Evolutionary conservation across 2,113 vertebrate genomes (phyloP).

Genomic region (Stomatorhinus ivindoensis): DNA sequence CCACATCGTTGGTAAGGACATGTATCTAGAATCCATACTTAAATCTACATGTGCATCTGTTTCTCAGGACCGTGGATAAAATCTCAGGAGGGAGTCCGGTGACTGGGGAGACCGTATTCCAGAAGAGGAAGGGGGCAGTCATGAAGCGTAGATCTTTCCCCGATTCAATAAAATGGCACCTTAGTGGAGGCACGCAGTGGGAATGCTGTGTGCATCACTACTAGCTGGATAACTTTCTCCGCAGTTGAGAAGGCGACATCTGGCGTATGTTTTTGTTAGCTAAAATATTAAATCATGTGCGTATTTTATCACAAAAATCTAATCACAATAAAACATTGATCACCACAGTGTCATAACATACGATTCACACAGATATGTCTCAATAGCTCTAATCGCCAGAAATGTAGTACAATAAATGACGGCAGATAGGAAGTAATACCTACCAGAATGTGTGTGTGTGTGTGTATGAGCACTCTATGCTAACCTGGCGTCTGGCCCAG

Average conservation of each 20-base stretch:
- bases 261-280: not conserved
- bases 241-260: not conserved
- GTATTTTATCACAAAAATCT: not conserved
- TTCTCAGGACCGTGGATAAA: not conserved
- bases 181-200: not conserved
- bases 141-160: not conserved
- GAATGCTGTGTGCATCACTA: not conserved
- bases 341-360: not conserved
- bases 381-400: not conserved
- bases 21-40: not conserved
- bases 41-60: not conserved
- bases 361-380: not conserved
- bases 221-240: not conserved
- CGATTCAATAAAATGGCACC: not conserved
- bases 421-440: not conserved
- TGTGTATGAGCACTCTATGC: not conserved
- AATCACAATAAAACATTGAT: not conserved
- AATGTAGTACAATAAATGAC: not conserved
- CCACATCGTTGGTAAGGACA: not conserved
- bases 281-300: not conserved
- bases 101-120: not conserved
- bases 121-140: not conserved
- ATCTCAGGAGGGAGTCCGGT: not conserved
- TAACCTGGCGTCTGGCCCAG: not conserved
- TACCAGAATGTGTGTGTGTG: not conserved